Evolutionary conservation across 1,140 invertebrate species (phyloP).

Genomic region (Muscidifurax raptorellus): DNA sequence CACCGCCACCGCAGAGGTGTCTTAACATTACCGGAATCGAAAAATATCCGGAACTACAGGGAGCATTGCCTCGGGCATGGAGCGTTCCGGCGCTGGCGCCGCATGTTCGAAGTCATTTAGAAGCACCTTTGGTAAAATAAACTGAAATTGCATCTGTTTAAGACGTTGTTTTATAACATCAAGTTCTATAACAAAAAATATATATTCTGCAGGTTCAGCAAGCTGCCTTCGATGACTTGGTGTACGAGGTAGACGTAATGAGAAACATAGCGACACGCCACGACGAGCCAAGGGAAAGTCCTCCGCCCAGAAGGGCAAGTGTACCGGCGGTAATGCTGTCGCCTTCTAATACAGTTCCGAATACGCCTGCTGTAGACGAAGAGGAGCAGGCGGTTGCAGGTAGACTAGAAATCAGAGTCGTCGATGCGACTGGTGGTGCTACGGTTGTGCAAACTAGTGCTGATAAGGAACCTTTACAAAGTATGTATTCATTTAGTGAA

Average conservation of each 20-base stretch:
- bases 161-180: neutral
- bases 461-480: slow-evolving; percentile 72
- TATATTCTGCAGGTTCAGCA: slow-evolving; percentile 80
- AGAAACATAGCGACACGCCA: slow-evolving; percentile 81
- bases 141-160: neutral
- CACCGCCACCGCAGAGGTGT: slow-evolving; percentile 70
- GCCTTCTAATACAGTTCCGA: slow-evolving; percentile 53
- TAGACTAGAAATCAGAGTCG: slow-evolving; percentile 87
- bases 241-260: slow-evolving; percentile 89
- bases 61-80: slow-evolving; percentile 84
- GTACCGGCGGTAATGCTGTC: slow-evolving; percentile 66
- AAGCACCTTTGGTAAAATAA: slow-evolving; percentile 78
- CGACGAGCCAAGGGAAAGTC: slow-evolving; percentile 61
- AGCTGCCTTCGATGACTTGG: slow-evolving; percentile 88
- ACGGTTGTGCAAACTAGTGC: slow-evolving; percentile 73
- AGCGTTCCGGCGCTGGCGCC: slow-evolving; percentile 81
- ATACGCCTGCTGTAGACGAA: slow-evolving; percentile 66
- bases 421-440: slow-evolving; percentile 75
- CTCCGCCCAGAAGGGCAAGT: slow-evolving; percentile 63
- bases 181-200: neutral
- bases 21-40: slow-evolving; percentile 82
- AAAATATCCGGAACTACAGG: slow-evolving; percentile 82
- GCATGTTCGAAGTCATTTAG: slow-evolving; percentile 75
- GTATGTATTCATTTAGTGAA: slow-evolving; percentile 55
- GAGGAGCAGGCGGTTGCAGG: slow-evolving; percentile 82